Base-by-base conservation (phyloP, 2,888 invertebrate species). In the Brassicogethes aeneus region DNA sequence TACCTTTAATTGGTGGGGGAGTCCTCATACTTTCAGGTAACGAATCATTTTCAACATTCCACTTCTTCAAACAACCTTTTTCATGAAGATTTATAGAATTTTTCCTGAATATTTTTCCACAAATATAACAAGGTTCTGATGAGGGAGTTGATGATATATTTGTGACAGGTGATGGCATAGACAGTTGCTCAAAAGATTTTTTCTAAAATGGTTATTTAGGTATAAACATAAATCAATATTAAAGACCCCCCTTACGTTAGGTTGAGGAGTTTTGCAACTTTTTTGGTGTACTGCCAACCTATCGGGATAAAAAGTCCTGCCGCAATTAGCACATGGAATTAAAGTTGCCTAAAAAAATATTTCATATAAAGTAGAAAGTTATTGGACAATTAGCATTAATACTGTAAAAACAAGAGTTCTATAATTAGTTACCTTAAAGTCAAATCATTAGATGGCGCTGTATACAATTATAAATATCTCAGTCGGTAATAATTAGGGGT, bases 251-350 rank as follows among this genome's bases (percentile, higher is more conserved):
- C n/a, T 57, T 45, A 61, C 60, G 41, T 47, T 49, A 10, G 37
- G 40, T 5, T 45, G 44, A 12, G 45, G 47, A 10, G 46, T 48
- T 44, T 65, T 69, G 57, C 70, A 74, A 48, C 69, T 72, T 50
- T 67, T 66, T 51, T 69, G 63, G 57, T 85, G 84, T 1, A 82
- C 75, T 10, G 69, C 56, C 12, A 85, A 61, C 29, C 83, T 69
- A 51, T 83, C 82, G 0, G 82, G 80, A 46, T 75, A 68, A 65
- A 85, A 85, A 16, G 80, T 82, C 35, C 84, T 68, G 7, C 77
- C 77, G 59, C 84, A 85, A 53, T 74, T 75, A 33, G 69, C 67
- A 55, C 85, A 85, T 2, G 78, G 74, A 15, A 79, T 66, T 51
- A 84, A 57, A 37, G 67, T 68, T 10, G 70, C 64, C 72, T 72